Conservation (phyloP, 2,113 vertebrate genomes). For the Fulica atra region DNA sequence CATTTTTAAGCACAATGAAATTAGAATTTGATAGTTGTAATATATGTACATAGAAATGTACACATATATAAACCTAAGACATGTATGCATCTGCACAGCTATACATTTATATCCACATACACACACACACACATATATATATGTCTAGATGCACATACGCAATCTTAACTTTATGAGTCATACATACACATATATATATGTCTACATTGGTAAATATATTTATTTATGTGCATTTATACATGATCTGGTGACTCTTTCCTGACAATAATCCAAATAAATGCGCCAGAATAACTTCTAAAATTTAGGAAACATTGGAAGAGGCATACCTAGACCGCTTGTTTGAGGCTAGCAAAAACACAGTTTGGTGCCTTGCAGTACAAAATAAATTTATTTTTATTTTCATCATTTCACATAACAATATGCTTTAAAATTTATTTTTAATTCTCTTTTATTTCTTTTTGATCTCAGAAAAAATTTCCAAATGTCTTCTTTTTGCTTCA, state of each 20-base stretch:
- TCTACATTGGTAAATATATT: too few species aligned
- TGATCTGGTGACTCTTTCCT: too few species aligned
- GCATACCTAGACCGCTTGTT: background rate
- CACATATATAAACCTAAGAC: background rate
- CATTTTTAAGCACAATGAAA: background rate
- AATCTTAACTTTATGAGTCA: background rate
- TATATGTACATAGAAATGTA: rapidly evolving
- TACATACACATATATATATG: background rate
- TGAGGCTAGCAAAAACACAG: rapidly evolving
- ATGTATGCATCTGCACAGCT: rapidly evolving
- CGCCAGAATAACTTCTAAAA: background rate
- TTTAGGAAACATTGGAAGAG: background rate
- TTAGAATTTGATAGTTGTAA: background rate
- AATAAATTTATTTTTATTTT: background rate
- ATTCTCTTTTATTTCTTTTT: background rate
- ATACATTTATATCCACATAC: background rate
- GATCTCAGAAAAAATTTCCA: background rate
- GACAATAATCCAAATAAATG: background rate
- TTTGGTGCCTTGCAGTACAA: background rate
- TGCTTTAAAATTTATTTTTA: background rate
- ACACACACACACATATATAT: background rate
- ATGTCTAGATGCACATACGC: too few species aligned
- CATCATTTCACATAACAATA: background rate
- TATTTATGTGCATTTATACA: background rate
- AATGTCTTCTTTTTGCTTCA: background rate